Conservation (phyloP, 2,113 vertebrate species). For the Cavia aperea region DNA sequence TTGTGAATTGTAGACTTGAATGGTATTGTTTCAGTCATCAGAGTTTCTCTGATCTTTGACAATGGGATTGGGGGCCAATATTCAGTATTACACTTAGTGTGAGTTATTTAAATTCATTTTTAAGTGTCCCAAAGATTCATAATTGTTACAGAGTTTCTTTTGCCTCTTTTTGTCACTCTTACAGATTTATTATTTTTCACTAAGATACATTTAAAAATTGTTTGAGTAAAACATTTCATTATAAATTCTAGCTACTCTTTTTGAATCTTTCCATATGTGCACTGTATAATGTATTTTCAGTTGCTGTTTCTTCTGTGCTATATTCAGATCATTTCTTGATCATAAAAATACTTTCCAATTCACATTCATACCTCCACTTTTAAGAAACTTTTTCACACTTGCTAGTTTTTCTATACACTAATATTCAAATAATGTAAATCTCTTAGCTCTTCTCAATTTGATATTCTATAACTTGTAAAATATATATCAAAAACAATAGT, state of each 20-base stretch:
- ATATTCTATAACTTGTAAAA: background rate
- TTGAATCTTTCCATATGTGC: background rate
- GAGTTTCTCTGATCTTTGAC: background rate
- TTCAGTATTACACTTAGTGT: background rate
- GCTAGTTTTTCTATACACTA: background rate
- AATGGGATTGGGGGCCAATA: background rate
- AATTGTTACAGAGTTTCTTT: background rate
- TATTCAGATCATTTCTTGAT: background rate
- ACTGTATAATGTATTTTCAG: background rate
- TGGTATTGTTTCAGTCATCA: background rate
- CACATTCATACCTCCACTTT: background rate
- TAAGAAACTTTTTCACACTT: background rate
- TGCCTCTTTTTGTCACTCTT: background rate
- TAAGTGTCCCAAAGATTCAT: background rate
- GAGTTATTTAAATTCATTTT: background rate
- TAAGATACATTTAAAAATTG: background rate
- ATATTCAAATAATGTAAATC: background rate
- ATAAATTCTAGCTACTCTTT: background rate
- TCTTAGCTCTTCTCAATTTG: background rate
- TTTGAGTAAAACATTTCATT: background rate
- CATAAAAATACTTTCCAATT: background rate
- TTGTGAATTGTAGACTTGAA: background rate
- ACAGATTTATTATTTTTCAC: background rate
- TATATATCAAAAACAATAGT: no score
- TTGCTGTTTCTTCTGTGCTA: background rate